A percentile compares a stretch with the other conserved stretches of the same genome.
Conservation (phyloP, 1,140 invertebrate species). For the Campodea augens region DNA sequence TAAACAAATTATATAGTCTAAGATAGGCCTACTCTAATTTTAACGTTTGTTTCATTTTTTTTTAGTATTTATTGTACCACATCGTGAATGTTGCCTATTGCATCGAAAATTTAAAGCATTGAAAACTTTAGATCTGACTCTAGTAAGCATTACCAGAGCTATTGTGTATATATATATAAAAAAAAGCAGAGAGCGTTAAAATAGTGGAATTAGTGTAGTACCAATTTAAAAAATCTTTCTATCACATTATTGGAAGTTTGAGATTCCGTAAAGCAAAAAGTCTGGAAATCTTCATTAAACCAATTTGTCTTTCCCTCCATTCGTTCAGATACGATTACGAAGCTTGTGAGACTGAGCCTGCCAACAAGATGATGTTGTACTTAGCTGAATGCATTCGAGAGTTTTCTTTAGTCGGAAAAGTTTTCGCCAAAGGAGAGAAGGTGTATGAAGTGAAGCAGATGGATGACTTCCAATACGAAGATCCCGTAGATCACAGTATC, state of each 20-base stretch:
- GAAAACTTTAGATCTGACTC: too few relatives aligned
- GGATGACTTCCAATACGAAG: slow-evolving; percentile 86
- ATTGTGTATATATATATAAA: too few relatives aligned
- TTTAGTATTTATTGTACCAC: too few relatives aligned
- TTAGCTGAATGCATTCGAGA: slow-evolving; percentile 47
- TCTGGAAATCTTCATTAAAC: neutral
- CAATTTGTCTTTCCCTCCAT: slow-evolving; percentile 5
- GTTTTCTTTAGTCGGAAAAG: slow-evolving; percentile 42
- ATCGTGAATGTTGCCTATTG: too few relatives aligned
- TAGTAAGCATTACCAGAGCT: too few relatives aligned
- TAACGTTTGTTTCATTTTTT: too few relatives aligned
- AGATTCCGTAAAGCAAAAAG: slow-evolving; percentile 2
- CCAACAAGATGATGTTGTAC: slow-evolving; percentile 66
- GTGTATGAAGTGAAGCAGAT: slow-evolving; percentile 50
- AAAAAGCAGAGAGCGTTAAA: too few relatives aligned
- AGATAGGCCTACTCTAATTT: too few relatives aligned
- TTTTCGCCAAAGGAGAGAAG: slow-evolving; percentile 37
- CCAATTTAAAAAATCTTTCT: neutral
- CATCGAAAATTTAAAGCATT: too few relatives aligned
- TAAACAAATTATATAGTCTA: too few relatives aligned
- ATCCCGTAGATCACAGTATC: slow-evolving; percentile 80
- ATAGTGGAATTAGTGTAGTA: neutral
- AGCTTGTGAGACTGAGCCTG: slow-evolving; percentile 67
- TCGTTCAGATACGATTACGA: slow-evolving; percentile 81
- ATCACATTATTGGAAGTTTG: neutral